phyloP scores from a whole-genome alignment of 2,113 vertebrate species.

The Meleagris gallopavo region DNA sequence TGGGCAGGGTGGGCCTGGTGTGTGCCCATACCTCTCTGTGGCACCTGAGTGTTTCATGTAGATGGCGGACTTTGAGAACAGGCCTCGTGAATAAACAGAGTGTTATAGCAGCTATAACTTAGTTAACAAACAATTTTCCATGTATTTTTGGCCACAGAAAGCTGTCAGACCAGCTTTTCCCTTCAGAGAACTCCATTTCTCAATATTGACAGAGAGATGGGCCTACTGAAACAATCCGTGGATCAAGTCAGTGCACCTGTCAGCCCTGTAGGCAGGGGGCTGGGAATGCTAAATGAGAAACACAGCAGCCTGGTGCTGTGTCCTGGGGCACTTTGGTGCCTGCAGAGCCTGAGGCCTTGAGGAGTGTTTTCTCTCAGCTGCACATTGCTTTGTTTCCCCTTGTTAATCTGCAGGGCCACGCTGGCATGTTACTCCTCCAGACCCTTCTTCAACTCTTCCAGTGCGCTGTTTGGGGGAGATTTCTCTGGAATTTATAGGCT shows the following conservation, averaged over 20 bases:
- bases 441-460: background rate
- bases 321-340: background rate
- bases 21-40: accelerated
- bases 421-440: background rate
- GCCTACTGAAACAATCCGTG: background rate
- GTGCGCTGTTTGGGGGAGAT: background rate
- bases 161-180: background rate
- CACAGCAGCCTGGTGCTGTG: background rate
- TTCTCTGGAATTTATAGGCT: background rate
- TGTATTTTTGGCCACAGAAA: background rate
- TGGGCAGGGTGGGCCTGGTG: background rate
- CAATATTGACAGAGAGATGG: background rate
- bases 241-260: background rate
- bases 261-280: background rate
- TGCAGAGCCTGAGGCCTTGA: background rate
- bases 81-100: accelerated
- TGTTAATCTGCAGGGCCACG: background rate
- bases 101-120: background rate
- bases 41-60: background rate
- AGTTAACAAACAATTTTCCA: background rate
- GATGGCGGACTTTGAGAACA: background rate
- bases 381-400: background rate
- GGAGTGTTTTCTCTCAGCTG: background rate
- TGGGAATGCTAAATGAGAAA: background rate
- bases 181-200: background rate